Evolutionary conservation across 2,113 vertebrate genomes (phyloP), one percentile per base, ranked within the genome.

Genomic region (Brachionichthys hirsutus): DNA sequence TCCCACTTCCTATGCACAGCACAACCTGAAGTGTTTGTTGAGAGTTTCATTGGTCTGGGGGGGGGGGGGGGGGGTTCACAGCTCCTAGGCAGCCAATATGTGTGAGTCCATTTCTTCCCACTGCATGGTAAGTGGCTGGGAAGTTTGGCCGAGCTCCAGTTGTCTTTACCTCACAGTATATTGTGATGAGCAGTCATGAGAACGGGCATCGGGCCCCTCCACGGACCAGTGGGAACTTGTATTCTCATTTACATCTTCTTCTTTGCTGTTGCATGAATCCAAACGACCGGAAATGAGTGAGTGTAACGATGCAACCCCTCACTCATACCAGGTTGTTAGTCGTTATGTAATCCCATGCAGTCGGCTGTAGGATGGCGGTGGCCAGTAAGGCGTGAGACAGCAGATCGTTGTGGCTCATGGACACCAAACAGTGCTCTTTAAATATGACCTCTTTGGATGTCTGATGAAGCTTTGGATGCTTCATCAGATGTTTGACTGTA

Each of bases 151-250:
- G 15, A 12, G 68, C 70, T 89, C 87, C 84, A 89, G 73, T 81
- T 82, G 83, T 86, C 84, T 90, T 86, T 87, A 88, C 75, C 80
- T 85, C 78, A 43, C 78, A 78, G 71, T 71, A 83, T 85, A 80
- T 81, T 85, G 83, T 85, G 83, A 85, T 78, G 71, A 62, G 69
- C 71, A 80, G 75, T 85, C 88, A 84, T 84, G 87, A 90, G 81
- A 85, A 61, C 35, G 16, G 76, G 57, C 73, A 62, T 50, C 2
- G 40, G 64, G 73, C 73, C 81, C 69, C 81, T 75, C 35, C 7
- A 54, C 55, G 75, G 38, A 61, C 43, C 77, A 81, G 75, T 87
- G 80, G 79, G 84, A 85, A 83, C 58, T 15, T 46, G 46, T 60
- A 70, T 62, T 59, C 65, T 80, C 68, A 78, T 82, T 85, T 81